Percentiles rank a stretch among this genome's conserved stretches.
These are phyloP conservation scores for Sceloporus tristichus DNA, from an alignment of 2,113 vertebrate species.

Conservation along the genomic window DNA sequence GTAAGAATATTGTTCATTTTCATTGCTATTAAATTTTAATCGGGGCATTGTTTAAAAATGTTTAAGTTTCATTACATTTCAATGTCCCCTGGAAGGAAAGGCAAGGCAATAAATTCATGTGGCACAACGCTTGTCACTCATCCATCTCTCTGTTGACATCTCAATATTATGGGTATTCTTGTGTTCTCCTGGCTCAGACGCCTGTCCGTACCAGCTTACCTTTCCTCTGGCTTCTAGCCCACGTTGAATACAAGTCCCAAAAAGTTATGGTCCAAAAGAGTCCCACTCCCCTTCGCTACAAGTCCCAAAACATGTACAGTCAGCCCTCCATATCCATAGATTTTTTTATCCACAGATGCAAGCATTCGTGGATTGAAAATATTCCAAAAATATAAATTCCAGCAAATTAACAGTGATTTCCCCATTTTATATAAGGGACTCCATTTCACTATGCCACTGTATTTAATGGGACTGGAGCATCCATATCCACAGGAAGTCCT, in stretches of 20 bases:
- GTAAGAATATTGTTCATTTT: constrained; percentile 73
- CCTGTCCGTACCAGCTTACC: constrained; percentile 9
- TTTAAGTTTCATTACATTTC: constrained; percentile 75
- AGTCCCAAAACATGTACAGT: background rate
- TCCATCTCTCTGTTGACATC: constrained; percentile 40
- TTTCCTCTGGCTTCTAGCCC: background rate
- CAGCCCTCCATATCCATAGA: too few relatives aligned
- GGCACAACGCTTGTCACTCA: constrained; percentile 51
- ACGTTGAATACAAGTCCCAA: background rate
- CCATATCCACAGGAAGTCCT: too few relatives aligned
- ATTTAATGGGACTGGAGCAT: too few relatives aligned
- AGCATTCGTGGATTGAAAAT: too few relatives aligned
- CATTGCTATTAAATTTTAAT: constrained; percentile 74
- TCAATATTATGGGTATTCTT: constrained; percentile 32
- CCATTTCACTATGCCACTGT: too few relatives aligned
- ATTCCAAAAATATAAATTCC: too few relatives aligned
- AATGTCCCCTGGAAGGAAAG: constrained; percentile 62
- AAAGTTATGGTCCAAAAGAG: background rate
- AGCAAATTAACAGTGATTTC: too few relatives aligned
- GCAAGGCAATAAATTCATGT: constrained; percentile 45
- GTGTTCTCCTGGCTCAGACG: constrained; percentile 6
- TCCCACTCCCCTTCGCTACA: background rate
- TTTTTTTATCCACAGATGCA: too few relatives aligned
- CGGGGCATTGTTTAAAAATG: constrained; percentile 71
- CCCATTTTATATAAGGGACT: too few relatives aligned